Percentiles rank a stretch among this genome's conserved stretches.
Conservation (phyloP, 2,888 invertebrate species). For the Patella ulyssiponensis region DNA sequence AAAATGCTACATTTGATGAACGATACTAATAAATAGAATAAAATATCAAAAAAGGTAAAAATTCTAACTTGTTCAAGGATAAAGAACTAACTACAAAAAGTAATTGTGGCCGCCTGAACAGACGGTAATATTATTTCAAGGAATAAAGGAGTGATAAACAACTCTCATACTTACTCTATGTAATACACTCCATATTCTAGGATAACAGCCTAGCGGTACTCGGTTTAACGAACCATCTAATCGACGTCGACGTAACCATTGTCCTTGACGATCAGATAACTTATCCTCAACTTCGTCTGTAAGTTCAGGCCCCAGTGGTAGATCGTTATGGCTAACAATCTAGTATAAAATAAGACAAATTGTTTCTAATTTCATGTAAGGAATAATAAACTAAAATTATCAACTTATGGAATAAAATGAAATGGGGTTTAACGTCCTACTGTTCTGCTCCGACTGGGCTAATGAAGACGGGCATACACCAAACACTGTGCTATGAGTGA, state of each 20-base stretch:
- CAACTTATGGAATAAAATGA: too few species aligned
- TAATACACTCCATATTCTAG: constrained; percentile 84
- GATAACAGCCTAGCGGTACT: constrained; percentile 96
- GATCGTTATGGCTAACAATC: constrained; percentile 34
- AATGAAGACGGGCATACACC: too few species aligned
- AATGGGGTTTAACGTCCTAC: too few species aligned
- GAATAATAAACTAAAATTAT: neutral
- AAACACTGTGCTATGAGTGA: too few species aligned
- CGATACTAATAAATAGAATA: too few species aligned
- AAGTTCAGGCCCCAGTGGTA: constrained; percentile 23
- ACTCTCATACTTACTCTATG: constrained; percentile 73
- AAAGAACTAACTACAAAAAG: neutral
- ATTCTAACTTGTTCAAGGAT: too few species aligned
- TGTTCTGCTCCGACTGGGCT: too few species aligned
- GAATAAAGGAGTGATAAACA: too few species aligned
- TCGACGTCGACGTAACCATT: constrained; percentile 94
- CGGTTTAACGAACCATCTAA: constrained; percentile 97
- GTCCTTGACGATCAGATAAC: constrained; percentile 86
- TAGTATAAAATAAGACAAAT: neutral
- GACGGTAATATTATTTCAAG: too few species aligned
- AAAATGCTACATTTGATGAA: too few species aligned
- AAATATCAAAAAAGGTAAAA: too few species aligned
- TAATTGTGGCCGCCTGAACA: too few species aligned
- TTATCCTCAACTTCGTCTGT: constrained; percentile 45
- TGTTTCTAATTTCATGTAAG: neutral